phyloP scores from a whole-genome alignment of 2,797 vertebrate species.

The Phyllotis vaccarum region DNA sequence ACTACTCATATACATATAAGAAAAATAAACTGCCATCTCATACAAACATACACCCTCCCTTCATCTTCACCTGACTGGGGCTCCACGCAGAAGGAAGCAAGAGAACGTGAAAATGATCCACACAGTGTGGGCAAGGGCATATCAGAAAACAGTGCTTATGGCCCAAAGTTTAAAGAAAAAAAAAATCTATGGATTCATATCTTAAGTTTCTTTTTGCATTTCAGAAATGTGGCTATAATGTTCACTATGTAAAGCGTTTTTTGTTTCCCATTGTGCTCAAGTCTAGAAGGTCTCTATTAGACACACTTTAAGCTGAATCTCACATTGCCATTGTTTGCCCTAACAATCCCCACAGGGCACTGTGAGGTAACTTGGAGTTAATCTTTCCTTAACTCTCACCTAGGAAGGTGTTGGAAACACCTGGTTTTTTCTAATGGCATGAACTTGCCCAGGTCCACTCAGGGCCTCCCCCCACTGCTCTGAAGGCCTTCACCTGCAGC shows the following conservation, averaged over 20 bases:
- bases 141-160: not conserved
- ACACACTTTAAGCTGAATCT: not conserved
- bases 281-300: constrained; percentile 35
- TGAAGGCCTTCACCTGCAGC: not conserved
- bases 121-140: not conserved
- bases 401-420: constrained; percentile 46
- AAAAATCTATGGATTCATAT: not conserved
- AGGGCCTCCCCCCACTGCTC: not conserved
- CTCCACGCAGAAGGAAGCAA: not conserved
- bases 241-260: constrained; percentile 53
- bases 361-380: constrained; percentile 22
- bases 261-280: constrained; percentile 38
- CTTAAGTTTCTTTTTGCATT: not conserved
- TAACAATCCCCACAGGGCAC: not conserved
- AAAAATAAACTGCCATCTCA: not conserved
- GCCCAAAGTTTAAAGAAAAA: not conserved
- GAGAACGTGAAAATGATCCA: not conserved
- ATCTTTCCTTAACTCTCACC: constrained; percentile 14
- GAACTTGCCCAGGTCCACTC: too few relatives aligned
- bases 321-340: not conserved
- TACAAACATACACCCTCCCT: not conserved
- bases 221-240: constrained; percentile 27
- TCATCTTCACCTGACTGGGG: not conserved
- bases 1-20: not conserved
- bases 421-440: not conserved